Conservation (phyloP, 1,140 invertebrate species). For the Drosophila prosaltans region DNA sequence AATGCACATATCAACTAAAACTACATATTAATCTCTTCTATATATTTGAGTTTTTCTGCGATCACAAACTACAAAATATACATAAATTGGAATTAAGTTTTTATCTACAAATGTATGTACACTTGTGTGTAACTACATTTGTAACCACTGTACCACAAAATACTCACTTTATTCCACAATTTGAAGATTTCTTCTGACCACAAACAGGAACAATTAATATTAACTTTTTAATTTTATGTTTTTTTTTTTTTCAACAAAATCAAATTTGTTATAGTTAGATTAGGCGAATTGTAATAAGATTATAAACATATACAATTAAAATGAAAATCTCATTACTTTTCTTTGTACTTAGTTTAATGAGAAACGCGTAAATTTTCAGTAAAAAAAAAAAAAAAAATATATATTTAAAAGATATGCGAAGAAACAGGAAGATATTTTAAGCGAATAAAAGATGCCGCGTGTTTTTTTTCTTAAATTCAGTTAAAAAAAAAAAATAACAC, state of each 20-base stretch:
- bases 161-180: background rate
- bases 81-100: background rate
- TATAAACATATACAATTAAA: constrained; percentile 45
- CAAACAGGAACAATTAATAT: constrained; percentile 20
- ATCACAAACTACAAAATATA: background rate
- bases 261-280: constrained; percentile 17
- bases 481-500: constrained; percentile 34
- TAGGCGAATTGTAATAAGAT: constrained; percentile 8
- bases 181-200: background rate
- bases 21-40: background rate
- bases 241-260: constrained; percentile 26
- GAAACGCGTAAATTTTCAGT: constrained; percentile 42
- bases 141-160: background rate
- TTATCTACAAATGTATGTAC: background rate
- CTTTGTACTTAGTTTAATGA: constrained; percentile 27
- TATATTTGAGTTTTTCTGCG: background rate
- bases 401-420: constrained; percentile 24
- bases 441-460: constrained; percentile 23
- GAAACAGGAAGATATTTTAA: constrained; percentile 8
- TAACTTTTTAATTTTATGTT: constrained; percentile 22
- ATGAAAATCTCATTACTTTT: constrained; percentile 33
- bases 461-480: constrained; percentile 30
- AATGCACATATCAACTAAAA: constrained; percentile 3
- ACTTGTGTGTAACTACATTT: too few species aligned
- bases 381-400: constrained; percentile 47